Base-by-base conservation (phyloP, 2,888 invertebrate genomes). In the Azorinus chamasolen region DNA sequence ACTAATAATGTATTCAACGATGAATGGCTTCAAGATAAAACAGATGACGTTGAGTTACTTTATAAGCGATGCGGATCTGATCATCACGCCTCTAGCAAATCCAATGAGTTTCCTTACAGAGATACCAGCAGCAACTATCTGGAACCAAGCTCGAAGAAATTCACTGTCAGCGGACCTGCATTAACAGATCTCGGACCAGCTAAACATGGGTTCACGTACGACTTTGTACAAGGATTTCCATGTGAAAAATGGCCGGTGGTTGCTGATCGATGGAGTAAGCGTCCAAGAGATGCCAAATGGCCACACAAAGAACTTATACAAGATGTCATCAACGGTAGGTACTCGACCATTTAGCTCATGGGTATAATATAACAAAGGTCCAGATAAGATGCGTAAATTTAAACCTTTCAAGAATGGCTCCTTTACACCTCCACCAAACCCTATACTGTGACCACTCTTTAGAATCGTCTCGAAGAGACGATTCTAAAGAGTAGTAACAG, bases 181-280 rank as follows among this genome's bases (percentile, higher is more conserved):
- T 22, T 79, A 16, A 68, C 79, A 1, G 53, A 55, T 25, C 22
- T 69, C 0, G 57, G 72, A 5, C 53, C 70, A 20, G 73, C 69
- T 27, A 25, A 37, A 2, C 45, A 70, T 10, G 81, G 81, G 0
- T 72, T 62, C 45, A 65, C 78, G 3, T 82, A 72, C 50, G 81
- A 82, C 41, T 75, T 75, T 55, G 81, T 81, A 4, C 62, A 75
- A 50, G 61, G 78, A 5, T 82, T 78, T 57, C 81, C 81, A 6
- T 78, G 77, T 43, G 16, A 12, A 2, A 45, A 61, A 12, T 82
- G 81, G 81, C 81, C 81, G 20, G 50, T 37, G 1, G 46, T 82
- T 12, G 81, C 78, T 22, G 27, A 62, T 6, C 69, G 71, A 37
- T 82, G 81, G 81, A 78, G 55, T 27, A 71, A 68, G 45, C 63